These are phyloP conservation scores for rabbit (Oryctolagus cuniculus) DNA, from an alignment of 2,113 vertebrate genomes.

Conservation along the genomic window mOryCun1.1 NC_091442.1:112863001-112863500, in stretches of 20 bases:
- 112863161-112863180: background rate
- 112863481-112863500: background rate
- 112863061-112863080: background rate
- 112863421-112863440: background rate
- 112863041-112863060: background rate
- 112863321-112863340: background rate
- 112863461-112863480: conserved; percentile 12
- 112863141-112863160: background rate
- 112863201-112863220: background rate
- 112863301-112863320: background rate
- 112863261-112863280: background rate
- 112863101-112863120: background rate
- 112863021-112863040: conserved; percentile 38
- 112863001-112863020: conserved; percentile 18
- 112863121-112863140: background rate
- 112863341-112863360: background rate
- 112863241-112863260: background rate
- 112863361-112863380: background rate
- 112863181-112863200: background rate
- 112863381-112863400: background rate
- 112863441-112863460: conserved; percentile 21
- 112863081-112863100: background rate
- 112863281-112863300: background rate
- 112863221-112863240: background rate
- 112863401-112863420: background rate